Conservation (phyloP, 1,140 invertebrate genomes). For the Bilobella aurantiaca region DNA sequence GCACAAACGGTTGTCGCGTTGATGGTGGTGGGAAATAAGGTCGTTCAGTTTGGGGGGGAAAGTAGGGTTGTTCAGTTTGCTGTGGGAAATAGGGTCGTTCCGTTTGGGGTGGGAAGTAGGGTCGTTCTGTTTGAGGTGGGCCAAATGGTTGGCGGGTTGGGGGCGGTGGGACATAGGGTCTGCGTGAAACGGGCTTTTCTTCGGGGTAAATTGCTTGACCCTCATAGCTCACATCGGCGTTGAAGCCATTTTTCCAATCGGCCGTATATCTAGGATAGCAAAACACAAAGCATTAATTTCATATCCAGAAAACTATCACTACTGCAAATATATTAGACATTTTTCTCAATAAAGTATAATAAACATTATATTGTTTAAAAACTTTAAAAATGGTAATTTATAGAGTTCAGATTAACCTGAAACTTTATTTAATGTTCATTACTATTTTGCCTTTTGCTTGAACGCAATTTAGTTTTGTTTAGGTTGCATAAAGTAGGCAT, state of each 20-base stretch:
- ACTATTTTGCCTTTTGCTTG: too few relatives aligned
- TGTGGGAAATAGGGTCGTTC: neutral
- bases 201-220: slow-evolving; percentile 42
- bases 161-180: neutral
- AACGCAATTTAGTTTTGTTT: too few relatives aligned
- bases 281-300: neutral
- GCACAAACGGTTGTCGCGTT: neutral
- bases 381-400: slow-evolving; percentile 34
- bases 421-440: too few relatives aligned
- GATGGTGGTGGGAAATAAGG: neutral
- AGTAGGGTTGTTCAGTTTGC: slow-evolving; percentile 8
- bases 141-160: slow-evolving; percentile 2
- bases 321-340: too few relatives aligned
- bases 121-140: slow-evolving; percentile 3
- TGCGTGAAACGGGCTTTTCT: too few relatives aligned
- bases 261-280: slow-evolving; percentile 50
- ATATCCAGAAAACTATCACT: neutral
- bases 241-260: slow-evolving; percentile 66
- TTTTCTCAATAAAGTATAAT: neutral
- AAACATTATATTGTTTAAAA: neutral
- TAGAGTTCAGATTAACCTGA: too few relatives aligned
- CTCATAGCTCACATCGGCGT: slow-evolving; percentile 60
- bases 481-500: too few relatives aligned
- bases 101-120: slow-evolving; percentile 13
- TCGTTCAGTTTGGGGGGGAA: slow-evolving; percentile 11